These are phyloP conservation scores for Aplysina aerophoba DNA, from an alignment of 37 sponge, comb jelly and placozoan species.

Conservation along the genomic window DNA sequence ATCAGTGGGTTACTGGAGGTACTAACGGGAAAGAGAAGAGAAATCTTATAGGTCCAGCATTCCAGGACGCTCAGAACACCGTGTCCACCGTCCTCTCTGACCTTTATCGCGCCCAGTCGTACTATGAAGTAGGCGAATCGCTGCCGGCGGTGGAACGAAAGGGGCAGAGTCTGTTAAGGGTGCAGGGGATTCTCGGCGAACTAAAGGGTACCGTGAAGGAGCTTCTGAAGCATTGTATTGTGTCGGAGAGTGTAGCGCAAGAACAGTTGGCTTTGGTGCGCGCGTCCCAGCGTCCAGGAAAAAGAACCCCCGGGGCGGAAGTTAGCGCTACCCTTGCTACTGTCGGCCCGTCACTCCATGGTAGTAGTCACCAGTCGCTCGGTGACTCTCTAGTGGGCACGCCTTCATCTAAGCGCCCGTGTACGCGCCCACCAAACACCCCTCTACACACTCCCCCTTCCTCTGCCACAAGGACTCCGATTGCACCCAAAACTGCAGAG, in stretches of 20 bases:
- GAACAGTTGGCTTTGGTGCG: neutral
- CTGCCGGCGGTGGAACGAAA: slow-evolving; percentile 24
- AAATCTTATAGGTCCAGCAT: neutral
- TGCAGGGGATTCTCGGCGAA: neutral
- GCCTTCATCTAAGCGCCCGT: too few species aligned
- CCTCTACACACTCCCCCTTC: too few species aligned
- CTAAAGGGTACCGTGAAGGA: neutral
- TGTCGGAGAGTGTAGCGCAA: neutral
- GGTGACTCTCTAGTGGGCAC: too few species aligned
- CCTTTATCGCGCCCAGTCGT: slow-evolving; percentile 64
- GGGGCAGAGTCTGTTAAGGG: neutral
- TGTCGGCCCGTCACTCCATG: neutral
- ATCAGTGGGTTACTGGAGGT: neutral
- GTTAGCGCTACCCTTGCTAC: neutral
- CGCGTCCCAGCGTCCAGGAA: neutral
- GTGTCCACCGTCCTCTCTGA: slow-evolving; percentile 59
- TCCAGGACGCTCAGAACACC: slow-evolving; percentile 58
- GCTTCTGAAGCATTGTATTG: slow-evolving; percentile 12
- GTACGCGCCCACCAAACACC: too few species aligned
- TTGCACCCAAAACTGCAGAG: too few species aligned
- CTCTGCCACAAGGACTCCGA: too few species aligned
- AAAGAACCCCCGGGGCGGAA: too few species aligned
- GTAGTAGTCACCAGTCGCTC: too few species aligned
- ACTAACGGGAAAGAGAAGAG: neutral
- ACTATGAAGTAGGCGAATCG: slow-evolving; percentile 45